Evolutionary conservation across 2,113 vertebrate species (phyloP).

Genomic region (Apaloderma vittatum): DNA sequence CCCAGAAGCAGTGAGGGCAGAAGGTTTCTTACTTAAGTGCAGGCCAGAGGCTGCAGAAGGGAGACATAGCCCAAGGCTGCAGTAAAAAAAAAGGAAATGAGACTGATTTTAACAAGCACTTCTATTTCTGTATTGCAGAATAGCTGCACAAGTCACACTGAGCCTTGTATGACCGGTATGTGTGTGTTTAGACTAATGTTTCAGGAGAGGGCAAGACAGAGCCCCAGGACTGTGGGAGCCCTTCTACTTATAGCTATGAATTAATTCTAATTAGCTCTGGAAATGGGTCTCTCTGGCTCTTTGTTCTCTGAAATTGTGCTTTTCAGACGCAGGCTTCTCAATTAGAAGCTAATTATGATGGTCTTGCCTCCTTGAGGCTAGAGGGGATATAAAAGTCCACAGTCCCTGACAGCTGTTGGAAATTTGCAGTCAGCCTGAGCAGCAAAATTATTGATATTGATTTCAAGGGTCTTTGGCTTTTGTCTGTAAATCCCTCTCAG

Average conservation of each 20-base stretch:
- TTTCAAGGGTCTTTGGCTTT: slow-evolving; percentile 32
- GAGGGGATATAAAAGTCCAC: background rate
- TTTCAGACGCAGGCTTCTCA: slow-evolving; percentile 25
- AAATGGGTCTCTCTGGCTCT: slow-evolving; percentile 18
- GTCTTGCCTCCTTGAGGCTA: slow-evolving; percentile 29
- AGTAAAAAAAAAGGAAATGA: background rate
- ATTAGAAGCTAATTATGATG: slow-evolving; percentile 73
- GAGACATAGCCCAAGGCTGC: background rate
- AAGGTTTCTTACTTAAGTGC: background rate
- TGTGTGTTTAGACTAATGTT: slow-evolving; percentile 47
- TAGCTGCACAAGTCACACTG: slow-evolving; percentile 15
- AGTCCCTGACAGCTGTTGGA: slow-evolving; percentile 5
- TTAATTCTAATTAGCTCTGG: slow-evolving; percentile 61
- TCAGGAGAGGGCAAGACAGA: slow-evolving; percentile 40
- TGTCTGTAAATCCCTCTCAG: background rate
- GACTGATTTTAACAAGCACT: slow-evolving; percentile 32
- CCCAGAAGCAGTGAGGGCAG: background rate
- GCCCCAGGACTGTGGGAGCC: slow-evolving; percentile 42
- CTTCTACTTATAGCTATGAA: slow-evolving; percentile 61
- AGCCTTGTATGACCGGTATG: slow-evolving; percentile 34
- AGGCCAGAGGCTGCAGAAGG: background rate
- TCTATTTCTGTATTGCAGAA: slow-evolving; percentile 63
- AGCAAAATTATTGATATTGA: background rate
- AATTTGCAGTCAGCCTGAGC: slow-evolving; percentile 13
- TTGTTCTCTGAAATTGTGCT: slow-evolving; percentile 52